Evolutionary conservation across 2,888 invertebrate species (phyloP).

Genomic region (Chymomyza fuscimana): DNA sequence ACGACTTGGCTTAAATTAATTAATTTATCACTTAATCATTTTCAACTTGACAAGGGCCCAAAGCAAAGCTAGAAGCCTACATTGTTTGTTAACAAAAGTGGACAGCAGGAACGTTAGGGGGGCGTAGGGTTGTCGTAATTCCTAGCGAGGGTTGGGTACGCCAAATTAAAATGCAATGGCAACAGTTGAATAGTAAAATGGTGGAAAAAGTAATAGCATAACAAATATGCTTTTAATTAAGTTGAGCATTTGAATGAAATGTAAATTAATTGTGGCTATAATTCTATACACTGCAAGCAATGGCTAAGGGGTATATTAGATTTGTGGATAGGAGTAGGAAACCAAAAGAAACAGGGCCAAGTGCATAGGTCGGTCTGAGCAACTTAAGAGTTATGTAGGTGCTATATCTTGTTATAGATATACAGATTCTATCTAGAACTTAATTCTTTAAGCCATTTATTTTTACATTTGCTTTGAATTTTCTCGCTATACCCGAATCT

Average conservation of each 20-base stretch:
- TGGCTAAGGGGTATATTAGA: too few relatives aligned
- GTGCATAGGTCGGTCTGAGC: too few relatives aligned
- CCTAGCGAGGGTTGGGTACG: neutral
- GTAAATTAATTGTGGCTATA: constrained; percentile 30
- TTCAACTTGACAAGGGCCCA: constrained; percentile 12
- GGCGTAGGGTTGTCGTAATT: neutral
- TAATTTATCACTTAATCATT: constrained; percentile 47
- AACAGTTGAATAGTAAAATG: neutral
- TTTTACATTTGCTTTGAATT: too few relatives aligned
- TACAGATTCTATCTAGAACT: too few relatives aligned
- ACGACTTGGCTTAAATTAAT: constrained; percentile 35
- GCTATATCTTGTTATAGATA: too few relatives aligned
- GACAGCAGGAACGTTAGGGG: neutral
- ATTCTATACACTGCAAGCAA: neutral
- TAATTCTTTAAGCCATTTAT: too few relatives aligned
- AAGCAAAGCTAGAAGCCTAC: neutral
- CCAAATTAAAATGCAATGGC: constrained; percentile 9
- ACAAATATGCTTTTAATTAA: constrained; percentile 21
- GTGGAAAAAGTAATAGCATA: constrained; percentile 15
- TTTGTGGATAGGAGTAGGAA: too few relatives aligned
- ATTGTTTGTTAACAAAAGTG: too few relatives aligned
- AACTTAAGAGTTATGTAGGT: too few relatives aligned
- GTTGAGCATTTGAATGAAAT: constrained; percentile 21
- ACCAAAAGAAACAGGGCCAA: too few relatives aligned
- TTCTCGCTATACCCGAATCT: too few relatives aligned